Evolutionary conservation across 2,888 invertebrate species (phyloP).

Genomic region (Chouioia cunea): DNA sequence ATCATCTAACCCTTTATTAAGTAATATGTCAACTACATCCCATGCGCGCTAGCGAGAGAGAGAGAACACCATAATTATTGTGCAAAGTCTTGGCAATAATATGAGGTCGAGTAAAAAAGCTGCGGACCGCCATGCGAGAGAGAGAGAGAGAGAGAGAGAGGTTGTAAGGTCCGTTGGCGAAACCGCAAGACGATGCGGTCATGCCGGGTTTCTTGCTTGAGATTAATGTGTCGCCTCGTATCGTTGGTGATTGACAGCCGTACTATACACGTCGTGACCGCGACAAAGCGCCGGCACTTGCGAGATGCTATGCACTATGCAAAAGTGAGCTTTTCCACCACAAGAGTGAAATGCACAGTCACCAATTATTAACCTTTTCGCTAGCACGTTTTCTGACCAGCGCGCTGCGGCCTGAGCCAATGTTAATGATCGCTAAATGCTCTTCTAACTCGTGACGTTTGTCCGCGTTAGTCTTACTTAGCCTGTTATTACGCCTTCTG

Average conservation of each 20-base stretch:
- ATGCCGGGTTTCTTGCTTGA: slow-evolving; percentile 53
- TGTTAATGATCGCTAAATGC: slow-evolving; percentile 35
- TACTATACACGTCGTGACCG: slow-evolving; percentile 58
- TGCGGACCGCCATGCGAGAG: slow-evolving; percentile 44
- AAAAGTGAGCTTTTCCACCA: background rate
- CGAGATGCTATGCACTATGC: background rate
- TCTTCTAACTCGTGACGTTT: background rate
- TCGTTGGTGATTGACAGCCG: slow-evolving; percentile 66
- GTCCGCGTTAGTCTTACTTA: too few species aligned
- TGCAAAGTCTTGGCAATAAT: slow-evolving; percentile 42
- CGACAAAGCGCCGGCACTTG: slow-evolving; percentile 66
- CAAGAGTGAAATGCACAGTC: slow-evolving; percentile 37
- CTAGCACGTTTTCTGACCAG: slow-evolving; percentile 1
- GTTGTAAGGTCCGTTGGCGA: slow-evolving; percentile 53
- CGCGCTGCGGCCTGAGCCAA: slow-evolving; percentile 1
- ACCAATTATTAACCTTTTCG: slow-evolving; percentile 34
- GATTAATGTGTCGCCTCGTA: slow-evolving; percentile 68
- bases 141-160: slow-evolving; percentile 45
- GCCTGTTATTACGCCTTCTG: background rate
- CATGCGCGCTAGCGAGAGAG: background rate
- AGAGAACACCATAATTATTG: slow-evolving; percentile 37
- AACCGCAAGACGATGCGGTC: slow-evolving; percentile 59
- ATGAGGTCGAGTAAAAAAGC: slow-evolving; percentile 20
- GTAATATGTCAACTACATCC: slow-evolving; percentile 46
- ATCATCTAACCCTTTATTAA: slow-evolving; percentile 5